These are phyloP conservation scores for Papilio glaucus DNA, from an alignment of 1,140 invertebrate species.

Conservation along the genomic window DNA sequence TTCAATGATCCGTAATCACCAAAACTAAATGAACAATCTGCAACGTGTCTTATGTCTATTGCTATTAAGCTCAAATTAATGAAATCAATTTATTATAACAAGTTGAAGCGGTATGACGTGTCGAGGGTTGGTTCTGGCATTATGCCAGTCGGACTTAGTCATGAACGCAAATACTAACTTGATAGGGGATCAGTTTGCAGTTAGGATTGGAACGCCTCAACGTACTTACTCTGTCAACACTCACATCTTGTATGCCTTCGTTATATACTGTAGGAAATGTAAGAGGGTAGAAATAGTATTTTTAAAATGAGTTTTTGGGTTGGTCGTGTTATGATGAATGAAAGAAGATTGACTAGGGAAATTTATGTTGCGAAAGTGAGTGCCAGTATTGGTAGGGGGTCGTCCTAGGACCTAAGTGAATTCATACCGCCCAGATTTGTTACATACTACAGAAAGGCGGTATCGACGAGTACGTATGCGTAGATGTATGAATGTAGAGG, in stretches of 20 bases:
- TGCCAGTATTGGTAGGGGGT: no score
- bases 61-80: constrained; percentile 27
- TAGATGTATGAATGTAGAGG: no score
- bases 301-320: no score
- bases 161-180: constrained; percentile 33
- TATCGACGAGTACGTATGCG: no score
- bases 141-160: constrained; percentile 34
- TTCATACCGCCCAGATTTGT: no score
- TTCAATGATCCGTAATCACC: constrained; percentile 22
- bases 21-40: background rate
- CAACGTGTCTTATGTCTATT: background rate
- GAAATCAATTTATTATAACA: background rate
- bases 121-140: constrained; percentile 28
- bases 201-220: background rate
- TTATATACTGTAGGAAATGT: background rate
- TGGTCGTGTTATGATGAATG: no score
- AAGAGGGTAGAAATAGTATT: no score
- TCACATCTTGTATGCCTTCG: background rate
- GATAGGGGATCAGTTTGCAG: constrained; percentile 29
- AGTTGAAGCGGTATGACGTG: constrained; percentile 12
- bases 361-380: no score
- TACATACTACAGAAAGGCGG: no score
- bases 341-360: no score
- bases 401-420: no score
- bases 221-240: background rate